Evolutionary conservation across 1,140 invertebrate species (phyloP), one percentile per base, ranked within the genome.

Genomic region (Pseudomyrmex gracilis): DNA sequence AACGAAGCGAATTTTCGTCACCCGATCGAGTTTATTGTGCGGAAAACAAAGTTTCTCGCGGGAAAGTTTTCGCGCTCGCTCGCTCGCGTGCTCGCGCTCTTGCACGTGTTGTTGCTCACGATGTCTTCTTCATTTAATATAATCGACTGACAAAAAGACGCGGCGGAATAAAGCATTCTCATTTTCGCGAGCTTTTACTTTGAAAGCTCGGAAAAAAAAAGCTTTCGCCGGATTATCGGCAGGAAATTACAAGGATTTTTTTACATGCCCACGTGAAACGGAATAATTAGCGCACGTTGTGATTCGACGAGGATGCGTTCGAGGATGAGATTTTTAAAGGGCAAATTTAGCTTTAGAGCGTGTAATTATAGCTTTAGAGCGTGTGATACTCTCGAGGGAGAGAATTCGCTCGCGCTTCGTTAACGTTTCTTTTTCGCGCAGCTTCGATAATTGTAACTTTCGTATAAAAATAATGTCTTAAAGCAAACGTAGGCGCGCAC

Each of bases 381-480:
- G 9, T 34, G n/a, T n/a, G n/a, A 12, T 51, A 51, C 22, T 47
- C 63, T n/a, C n/a, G n/a, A n/a, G n/a, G n/a, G 47, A 57, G n/a
- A 17, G 20, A 43, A 17, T 0, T 15, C 7, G 24, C 22, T 67
- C 47, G 47, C 58, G 51, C 24, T 15, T 77, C 63, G 8, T 12
- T 34, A 12, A 12, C 7, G 1, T 24, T 12, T 24, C 8, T 60
- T 61, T 1, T 43, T 55, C 0, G 0, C 34, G 34, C 7, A 34
- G 34, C 34, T 34, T 53, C 2, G 24, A 53, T 55, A 66, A 67
- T 66, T 67, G 22, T 45, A 77, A 76, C 58, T 34, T 45, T n/a
- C 24, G 43, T 66, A 53, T 66, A 76, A 66, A 34, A 34, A 5
- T 34, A 34, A 76, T 76, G 66, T 53, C 47, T 66, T 43, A 66